Evolutionary conservation across 2,888 invertebrate species (phyloP).

Genomic region (Acrocera orbiculus): DNA sequence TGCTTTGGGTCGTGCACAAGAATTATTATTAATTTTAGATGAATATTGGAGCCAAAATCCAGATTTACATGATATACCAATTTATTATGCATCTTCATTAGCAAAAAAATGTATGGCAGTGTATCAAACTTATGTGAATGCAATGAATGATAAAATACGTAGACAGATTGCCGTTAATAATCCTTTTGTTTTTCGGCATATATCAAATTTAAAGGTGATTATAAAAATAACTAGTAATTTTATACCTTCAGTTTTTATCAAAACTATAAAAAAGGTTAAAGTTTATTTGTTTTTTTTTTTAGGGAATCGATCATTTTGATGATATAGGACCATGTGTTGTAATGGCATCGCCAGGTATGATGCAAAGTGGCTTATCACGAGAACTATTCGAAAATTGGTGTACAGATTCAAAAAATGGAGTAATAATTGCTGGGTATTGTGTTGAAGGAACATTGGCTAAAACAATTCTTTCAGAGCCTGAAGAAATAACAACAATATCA

Average conservation of each 20-base stretch:
- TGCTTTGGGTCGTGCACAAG: conserved; percentile 94
- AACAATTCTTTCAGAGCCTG: conserved; percentile 91
- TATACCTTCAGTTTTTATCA: not conserved
- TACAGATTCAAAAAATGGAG: conserved; percentile 93
- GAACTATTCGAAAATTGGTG: conserved; percentile 99
- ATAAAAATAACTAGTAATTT: too few species aligned
- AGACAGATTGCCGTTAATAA: conserved; percentile 95
- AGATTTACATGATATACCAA: conserved; percentile 85
- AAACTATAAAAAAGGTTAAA: not conserved
- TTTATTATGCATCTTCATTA: conserved; percentile 96
- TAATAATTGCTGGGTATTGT: conserved; percentile 93
- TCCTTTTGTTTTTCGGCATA: conserved; percentile 97
- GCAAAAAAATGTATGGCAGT: conserved; percentile 99
- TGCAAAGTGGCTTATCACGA: conserved; percentile 94
- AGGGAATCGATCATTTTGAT: conserved; percentile 92
- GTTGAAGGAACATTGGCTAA: conserved; percentile 83
- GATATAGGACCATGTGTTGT: conserved; percentile 99
- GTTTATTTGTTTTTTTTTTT: not conserved
- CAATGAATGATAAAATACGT: conserved; percentile 96
- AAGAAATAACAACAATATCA: conserved; percentile 87
- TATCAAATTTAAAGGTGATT: conserved; percentile 63
- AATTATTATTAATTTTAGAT: conserved; percentile 83
- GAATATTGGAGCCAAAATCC: conserved; percentile 80
- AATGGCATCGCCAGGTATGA: conserved; percentile 99
- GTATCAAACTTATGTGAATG: conserved; percentile 98